Base-by-base conservation (phyloP, 2,113 vertebrate genomes). In the Chionis minor region DNA sequence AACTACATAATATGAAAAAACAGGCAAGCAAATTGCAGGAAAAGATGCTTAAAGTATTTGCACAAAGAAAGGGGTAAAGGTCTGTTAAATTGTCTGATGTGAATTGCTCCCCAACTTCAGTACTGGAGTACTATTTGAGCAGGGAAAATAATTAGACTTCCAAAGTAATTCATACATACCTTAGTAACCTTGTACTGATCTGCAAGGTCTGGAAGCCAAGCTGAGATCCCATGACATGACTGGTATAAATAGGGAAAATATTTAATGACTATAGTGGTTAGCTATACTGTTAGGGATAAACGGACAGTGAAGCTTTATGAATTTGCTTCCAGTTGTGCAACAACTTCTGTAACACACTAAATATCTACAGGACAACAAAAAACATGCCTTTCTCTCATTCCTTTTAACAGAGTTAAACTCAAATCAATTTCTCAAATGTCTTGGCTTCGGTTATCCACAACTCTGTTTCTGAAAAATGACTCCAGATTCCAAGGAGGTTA, bases 91-190 rank as follows among this genome's bases (percentile, higher is more conserved):
- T 63, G 58, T 91, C 88, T 87, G 14, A 58, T 83, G 40, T 74
- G 67, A 91, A 83, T 45, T 77, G 44, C 26, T 86, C 63, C 32
- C 27, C 27, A 47, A 11, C 61, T 93, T 94, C 85, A 81, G 28
- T 35, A 73, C 58, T 86, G 62, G n/a, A 58, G 54, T 74, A 49
- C 44, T 58, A 14, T 81, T 94, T 42, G 73, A 85, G 58, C 44
- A 82, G 56, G 32, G 90, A 83, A 94, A 96, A 87, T 72, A 94
- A 97, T 94, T 90, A 92, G 40, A 78, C 71, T 93, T 93, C n/a
- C 38, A 81, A 69, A 94, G 47, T 85, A 90, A 79, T 91, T 93
- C 83, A 52, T 83, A 61, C 21, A 72, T 86, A 95, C 59, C 77
- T 96, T 80, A 89, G 32, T 92, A 92, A 94, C n/a, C 83, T 90